These are phyloP conservation scores for Drosophila longiperda DNA, from an alignment of 2,888 invertebrate genomes.

Conservation along the genomic window DNA sequence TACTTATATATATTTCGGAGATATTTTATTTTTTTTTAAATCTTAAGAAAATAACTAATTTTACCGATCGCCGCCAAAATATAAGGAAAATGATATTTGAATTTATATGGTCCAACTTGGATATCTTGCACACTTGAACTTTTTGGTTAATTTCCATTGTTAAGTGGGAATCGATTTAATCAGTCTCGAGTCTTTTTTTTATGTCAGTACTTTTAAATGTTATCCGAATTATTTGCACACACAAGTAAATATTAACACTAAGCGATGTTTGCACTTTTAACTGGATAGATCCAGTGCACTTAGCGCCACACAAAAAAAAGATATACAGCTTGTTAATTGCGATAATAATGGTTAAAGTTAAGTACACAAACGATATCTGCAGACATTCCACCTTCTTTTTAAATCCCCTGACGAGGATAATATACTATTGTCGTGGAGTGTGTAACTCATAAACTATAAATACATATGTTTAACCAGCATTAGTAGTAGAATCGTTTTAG, in stretches of 20 bases:
- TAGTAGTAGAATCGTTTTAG: background rate
- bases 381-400: background rate
- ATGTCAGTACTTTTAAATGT: conserved; percentile 22
- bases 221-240: conserved; percentile 40
- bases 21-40: too few species aligned
- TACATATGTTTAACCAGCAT: too few species aligned
- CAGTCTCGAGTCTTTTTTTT: background rate
- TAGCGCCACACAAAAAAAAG: conserved; percentile 58
- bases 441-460: conserved; percentile 1
- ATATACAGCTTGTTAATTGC: conserved; percentile 46
- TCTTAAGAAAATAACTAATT: background rate
- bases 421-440: background rate
- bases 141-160: conserved; percentile 49
- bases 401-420: background rate
- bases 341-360: conserved; percentile 25
- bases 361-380: conserved; percentile 22
- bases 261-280: conserved; percentile 62
- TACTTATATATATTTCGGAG: too few species aligned
- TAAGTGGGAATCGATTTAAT: conserved; percentile 45
- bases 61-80: background rate
- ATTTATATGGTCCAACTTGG: background rate
- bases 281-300: conserved; percentile 78
- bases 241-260: conserved; percentile 32
- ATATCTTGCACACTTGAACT: background rate
- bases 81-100: conserved; percentile 14